These are phyloP conservation scores for Teleopsis dalmanni DNA, from an alignment of 1,140 invertebrate species.

Conservation along the genomic window DNA sequence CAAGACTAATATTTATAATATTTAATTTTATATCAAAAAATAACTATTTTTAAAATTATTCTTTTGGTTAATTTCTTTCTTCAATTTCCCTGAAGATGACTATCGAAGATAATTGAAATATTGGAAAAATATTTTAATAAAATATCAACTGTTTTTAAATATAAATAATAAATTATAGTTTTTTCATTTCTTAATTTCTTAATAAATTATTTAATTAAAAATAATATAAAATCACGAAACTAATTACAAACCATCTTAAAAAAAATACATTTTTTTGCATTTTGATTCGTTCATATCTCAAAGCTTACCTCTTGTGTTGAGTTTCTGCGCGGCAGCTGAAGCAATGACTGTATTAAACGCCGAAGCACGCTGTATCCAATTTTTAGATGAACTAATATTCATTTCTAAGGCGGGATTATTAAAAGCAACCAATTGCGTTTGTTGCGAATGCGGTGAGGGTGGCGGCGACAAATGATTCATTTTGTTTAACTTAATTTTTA, in stretches of 20 bases:
- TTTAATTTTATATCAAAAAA: no score
- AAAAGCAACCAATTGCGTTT: slow-evolving; percentile 21
- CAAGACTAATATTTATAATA: no score
- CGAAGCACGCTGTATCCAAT: slow-evolving; percentile 40
- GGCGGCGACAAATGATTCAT: slow-evolving; percentile 44
- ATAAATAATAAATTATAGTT: neutral
- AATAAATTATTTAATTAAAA: neutral
- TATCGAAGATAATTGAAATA: no score
- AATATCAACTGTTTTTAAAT: no score
- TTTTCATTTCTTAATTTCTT: neutral
- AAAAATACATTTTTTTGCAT: no score
- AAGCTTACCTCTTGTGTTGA: slow-evolving; percentile 36
- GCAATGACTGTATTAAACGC: slow-evolving; percentile 40
- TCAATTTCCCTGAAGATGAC: no score
- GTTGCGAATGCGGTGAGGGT: slow-evolving; percentile 40
- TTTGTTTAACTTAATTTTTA: slow-evolving; percentile 11
- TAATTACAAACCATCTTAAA: neutral
- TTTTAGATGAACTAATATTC: slow-evolving; percentile 19
- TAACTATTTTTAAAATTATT: no score
- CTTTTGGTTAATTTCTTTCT: no score
- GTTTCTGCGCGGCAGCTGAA: slow-evolving; percentile 37
- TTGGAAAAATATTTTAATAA: no score
- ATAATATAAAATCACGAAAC: neutral
- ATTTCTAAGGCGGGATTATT: slow-evolving; percentile 24
- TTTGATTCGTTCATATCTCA: no score